Conservation (phyloP, 2,888 invertebrate species). For the Drosophila yooni region DNA sequence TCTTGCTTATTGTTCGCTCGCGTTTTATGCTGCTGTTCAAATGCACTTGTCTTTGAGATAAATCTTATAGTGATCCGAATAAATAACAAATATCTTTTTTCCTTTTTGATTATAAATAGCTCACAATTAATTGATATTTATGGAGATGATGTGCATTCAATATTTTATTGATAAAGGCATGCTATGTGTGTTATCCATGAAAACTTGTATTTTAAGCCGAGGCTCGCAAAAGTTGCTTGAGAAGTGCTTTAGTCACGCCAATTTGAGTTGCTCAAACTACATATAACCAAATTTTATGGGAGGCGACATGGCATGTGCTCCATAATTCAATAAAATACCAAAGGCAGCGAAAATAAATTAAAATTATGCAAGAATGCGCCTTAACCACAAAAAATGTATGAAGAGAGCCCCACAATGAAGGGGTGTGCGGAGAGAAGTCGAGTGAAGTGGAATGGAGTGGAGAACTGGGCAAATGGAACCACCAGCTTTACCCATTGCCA, state of each 20-base stretch:
- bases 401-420: constrained; percentile 19
- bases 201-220: background rate
- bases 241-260: constrained; percentile 1
- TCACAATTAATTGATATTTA: background rate
- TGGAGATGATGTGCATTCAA: background rate
- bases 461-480: constrained; percentile 59
- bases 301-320: constrained; percentile 22
- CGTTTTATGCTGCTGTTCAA: background rate
- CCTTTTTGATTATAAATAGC: background rate
- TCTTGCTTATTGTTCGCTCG: constrained; percentile 4
- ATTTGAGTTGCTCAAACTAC: constrained; percentile 15
- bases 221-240: background rate
- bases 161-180: background rate
- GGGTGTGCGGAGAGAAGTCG: constrained; percentile 3
- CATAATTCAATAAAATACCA: constrained; percentile 58
- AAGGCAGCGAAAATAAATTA: constrained; percentile 66
- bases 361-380: constrained; percentile 67
- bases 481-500: constrained; percentile 68
- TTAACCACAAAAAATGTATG: constrained; percentile 25
- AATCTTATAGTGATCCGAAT: background rate
- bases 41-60: background rate
- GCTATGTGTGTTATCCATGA: background rate
- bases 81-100: background rate
- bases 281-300: constrained; percentile 30
- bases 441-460: background rate